A percentile compares a stretch with the other conserved stretches of the same genome.
These are phyloP conservation scores for Augiades crinisus DNA, from an alignment of 2,888 invertebrate species.

Conservation along the genomic window DNA sequence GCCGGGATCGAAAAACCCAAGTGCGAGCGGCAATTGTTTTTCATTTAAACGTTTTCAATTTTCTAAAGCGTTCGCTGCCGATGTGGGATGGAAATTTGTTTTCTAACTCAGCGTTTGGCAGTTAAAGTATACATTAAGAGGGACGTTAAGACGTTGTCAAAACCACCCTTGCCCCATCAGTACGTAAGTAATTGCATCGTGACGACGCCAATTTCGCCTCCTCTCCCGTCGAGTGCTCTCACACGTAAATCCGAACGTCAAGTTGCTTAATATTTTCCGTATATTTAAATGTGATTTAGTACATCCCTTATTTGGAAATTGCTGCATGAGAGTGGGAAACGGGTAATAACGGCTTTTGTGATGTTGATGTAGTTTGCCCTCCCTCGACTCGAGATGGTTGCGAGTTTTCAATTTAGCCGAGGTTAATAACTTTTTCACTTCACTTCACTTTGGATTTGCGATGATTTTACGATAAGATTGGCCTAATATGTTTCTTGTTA, in stretches of 20 bases:
- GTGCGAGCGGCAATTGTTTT: slow-evolving; percentile 33
- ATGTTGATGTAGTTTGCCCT: slow-evolving; percentile 22
- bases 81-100: slow-evolving; percentile 17
- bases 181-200: slow-evolving; percentile 54
- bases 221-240: slow-evolving; percentile 36
- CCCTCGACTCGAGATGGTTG: slow-evolving; percentile 17
- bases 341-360: slow-evolving; percentile 24
- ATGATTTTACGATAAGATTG: slow-evolving; percentile 16
- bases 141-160: slow-evolving; percentile 41
- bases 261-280: slow-evolving; percentile 32
- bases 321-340: slow-evolving; percentile 18
- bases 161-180: slow-evolving; percentile 41
- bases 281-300: slow-evolving; percentile 25
- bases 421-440: slow-evolving; percentile 26
- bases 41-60: slow-evolving; percentile 31
- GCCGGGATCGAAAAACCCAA: slow-evolving; percentile 7
- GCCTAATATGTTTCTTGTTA: background rate
- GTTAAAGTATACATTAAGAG: slow-evolving; percentile 14
- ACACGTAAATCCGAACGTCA: slow-evolving; percentile 42
- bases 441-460: slow-evolving; percentile 12
- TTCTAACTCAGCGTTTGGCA: slow-evolving; percentile 12
- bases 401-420: slow-evolving; percentile 22
- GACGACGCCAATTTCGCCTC: slow-evolving; percentile 47
- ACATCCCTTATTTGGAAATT: slow-evolving; percentile 20
- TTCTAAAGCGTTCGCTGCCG: slow-evolving; percentile 3